Conservation (phyloP, 2,888 invertebrate species). For the Acronicta aceris region DNA sequence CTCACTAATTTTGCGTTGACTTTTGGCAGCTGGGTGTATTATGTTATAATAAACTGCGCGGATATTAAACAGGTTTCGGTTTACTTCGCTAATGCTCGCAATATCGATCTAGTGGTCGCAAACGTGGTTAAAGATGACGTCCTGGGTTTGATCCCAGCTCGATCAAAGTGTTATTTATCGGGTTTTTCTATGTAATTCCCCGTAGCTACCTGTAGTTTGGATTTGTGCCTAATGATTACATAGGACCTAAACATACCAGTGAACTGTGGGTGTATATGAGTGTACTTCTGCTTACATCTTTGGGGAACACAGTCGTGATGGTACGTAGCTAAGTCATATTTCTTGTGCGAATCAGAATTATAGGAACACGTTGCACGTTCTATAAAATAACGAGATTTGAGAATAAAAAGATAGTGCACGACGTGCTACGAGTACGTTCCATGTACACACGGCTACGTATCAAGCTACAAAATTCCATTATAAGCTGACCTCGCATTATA, state of each 20-base stretch:
- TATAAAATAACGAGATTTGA: conserved; percentile 52
- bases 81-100: conserved; percentile 56
- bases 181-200: no score
- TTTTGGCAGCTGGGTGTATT: conserved; percentile 71
- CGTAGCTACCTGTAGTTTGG: no score
- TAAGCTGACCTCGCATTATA: no score
- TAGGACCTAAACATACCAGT: no score
- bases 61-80: conserved; percentile 75
- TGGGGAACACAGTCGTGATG: no score
- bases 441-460: neutral
- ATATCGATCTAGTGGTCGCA: conserved; percentile 2
- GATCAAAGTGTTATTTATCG: no score
- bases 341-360: conserved; percentile 57
- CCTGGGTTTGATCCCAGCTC: no score
- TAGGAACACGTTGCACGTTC: conserved; percentile 41
- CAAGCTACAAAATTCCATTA: no score
- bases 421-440: conserved; percentile 28
- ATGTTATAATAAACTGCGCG: conserved; percentile 73
- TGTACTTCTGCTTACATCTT: no score
- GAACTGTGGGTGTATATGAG: no score
- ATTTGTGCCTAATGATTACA: no score
- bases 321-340: conserved; percentile 68
- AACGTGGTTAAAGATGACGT: no score
- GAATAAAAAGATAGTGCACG: conserved; percentile 46
- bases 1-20: conserved; percentile 75